A percentile compares a stretch with the other conserved stretches of the same genome.
Evolutionary conservation across 2,113 vertebrate genomes (phyloP).

Genomic region (Oenanthe melanoleuca): DNA sequence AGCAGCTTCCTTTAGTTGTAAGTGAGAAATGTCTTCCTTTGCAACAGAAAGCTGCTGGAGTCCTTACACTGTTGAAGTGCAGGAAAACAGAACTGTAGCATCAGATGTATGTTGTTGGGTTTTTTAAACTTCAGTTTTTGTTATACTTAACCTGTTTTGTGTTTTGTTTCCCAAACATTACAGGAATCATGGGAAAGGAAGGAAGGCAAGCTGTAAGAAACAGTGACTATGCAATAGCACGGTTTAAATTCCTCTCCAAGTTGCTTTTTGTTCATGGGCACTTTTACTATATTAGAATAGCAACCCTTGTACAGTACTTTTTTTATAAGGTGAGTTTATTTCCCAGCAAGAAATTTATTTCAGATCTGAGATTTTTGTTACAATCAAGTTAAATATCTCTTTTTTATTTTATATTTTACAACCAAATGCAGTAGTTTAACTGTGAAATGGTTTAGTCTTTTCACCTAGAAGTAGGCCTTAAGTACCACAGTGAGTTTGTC

Average conservation of each 20-base stretch:
- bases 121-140: neutral
- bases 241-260: slow-evolving; percentile 97
- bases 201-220: slow-evolving; percentile 98
- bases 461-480: neutral
- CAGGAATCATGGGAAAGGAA: slow-evolving; percentile 99
- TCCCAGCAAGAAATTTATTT: neutral
- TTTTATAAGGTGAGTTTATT: slow-evolving; percentile 93
- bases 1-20: neutral
- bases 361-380: neutral
- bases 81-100: neutral
- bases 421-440: neutral
- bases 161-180: slow-evolving; percentile 39
- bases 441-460: neutral
- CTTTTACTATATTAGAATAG: slow-evolving; percentile 99
- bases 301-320: slow-evolving; percentile 99
- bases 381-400: neutral
- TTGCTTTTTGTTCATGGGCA: slow-evolving; percentile 98
- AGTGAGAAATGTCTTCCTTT: neutral
- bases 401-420: neutral
- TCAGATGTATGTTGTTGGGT: neutral
- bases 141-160: neutral
- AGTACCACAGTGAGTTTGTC: neutral
- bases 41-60: neutral
- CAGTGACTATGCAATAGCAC: slow-evolving; percentile 99
- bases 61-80: neutral